Percentiles rank a stretch among this genome's conserved stretches.
Conservation (phyloP, 2,113 vertebrate species). For the Origma solitaria region DNA sequence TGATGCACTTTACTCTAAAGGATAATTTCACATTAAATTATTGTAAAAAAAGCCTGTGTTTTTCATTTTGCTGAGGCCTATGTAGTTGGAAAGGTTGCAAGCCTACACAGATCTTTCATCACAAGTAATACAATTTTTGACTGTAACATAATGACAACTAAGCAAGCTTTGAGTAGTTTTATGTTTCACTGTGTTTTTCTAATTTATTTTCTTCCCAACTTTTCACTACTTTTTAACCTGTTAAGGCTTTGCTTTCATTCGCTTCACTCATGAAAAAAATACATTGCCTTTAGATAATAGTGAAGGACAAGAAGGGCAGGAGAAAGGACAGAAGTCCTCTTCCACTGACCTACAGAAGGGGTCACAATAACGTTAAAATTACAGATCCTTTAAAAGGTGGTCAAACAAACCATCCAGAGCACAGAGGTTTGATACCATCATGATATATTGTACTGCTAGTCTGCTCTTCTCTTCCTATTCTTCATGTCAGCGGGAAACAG, state of each 20-base stretch:
- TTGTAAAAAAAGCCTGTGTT: background rate
- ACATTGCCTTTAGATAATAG: background rate
- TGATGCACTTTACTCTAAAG: background rate
- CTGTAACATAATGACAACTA: background rate
- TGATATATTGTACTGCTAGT: background rate
- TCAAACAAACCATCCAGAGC: background rate
- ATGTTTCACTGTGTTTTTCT: background rate
- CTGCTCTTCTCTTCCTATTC: slow-evolving; percentile 19
- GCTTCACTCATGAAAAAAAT: background rate
- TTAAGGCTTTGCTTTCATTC: background rate
- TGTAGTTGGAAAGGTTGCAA: background rate
- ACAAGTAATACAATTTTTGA: background rate
- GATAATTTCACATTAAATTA: background rate
- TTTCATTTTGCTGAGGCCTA: background rate
- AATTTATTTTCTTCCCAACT: background rate
- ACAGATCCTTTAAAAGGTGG: background rate
- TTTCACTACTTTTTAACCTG: background rate
- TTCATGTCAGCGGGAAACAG: background rate
- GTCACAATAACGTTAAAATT: background rate
- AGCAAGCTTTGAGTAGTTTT: background rate
- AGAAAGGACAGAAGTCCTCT: background rate
- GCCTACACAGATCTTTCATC: background rate
- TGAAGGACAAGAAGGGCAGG: background rate
- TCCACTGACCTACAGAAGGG: background rate
- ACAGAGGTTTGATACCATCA: background rate